Percentiles rank a stretch among this genome's conserved stretches.
These are phyloP conservation scores for Ditylenchus weischeri DNA, from an alignment of 2,888 invertebrate species.

Conservation along the genomic window DNA sequence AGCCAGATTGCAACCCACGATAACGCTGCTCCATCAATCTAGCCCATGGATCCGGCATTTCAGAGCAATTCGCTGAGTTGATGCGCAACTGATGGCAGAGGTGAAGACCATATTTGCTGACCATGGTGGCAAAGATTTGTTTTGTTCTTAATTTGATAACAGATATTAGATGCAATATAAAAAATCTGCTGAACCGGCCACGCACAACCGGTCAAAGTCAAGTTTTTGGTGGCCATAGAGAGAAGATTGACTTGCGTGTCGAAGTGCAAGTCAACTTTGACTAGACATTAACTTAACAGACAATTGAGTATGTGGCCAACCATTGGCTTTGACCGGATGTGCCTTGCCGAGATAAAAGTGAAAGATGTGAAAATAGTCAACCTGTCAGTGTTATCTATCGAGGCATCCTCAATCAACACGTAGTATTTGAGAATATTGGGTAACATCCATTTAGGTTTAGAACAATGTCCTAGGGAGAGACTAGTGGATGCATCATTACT, in stretches of 20 bases:
- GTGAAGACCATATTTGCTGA: constrained; percentile 78
- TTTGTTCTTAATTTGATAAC: constrained; percentile 77
- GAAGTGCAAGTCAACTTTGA: too few relatives aligned
- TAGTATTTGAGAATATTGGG: constrained; percentile 80
- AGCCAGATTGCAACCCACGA: constrained; percentile 38
- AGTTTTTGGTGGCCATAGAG: too few relatives aligned
- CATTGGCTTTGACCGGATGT: too few relatives aligned
- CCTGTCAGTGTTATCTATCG: constrained; percentile 72
- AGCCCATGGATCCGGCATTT: constrained; percentile 78
- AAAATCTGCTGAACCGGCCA: too few relatives aligned
- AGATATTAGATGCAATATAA: constrained; percentile 20
- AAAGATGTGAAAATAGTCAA: constrained; percentile 63
- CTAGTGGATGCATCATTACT: constrained; percentile 29
- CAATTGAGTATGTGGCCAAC: too few relatives aligned
- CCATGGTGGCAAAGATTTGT: constrained; percentile 77
- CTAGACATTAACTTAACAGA: too few relatives aligned
- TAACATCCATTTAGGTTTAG: constrained; percentile 61
- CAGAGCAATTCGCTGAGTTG: constrained; percentile 68
- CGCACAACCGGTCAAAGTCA: too few relatives aligned
- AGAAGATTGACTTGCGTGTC: too few relatives aligned
- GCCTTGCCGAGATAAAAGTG: neutral
- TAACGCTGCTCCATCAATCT: constrained; percentile 68
- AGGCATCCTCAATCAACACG: constrained; percentile 75
- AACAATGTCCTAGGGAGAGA: constrained; percentile 46
- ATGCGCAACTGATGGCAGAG: constrained; percentile 85